Conservation (phyloP, 2,888 invertebrate species). For the Heliconius aoede region DNA sequence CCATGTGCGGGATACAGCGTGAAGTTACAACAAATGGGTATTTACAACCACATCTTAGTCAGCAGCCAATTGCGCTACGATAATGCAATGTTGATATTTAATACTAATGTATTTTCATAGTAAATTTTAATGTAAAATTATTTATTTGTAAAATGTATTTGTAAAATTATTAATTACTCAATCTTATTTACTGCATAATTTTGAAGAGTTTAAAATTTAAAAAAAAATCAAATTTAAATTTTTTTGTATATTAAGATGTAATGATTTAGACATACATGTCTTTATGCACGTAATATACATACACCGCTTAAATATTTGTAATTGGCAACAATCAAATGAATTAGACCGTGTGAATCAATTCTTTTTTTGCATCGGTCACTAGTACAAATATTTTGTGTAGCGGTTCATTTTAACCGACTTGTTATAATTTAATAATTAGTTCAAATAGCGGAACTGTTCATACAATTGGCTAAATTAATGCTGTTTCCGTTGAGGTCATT, state of each 20-base stretch:
- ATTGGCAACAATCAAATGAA: constrained; percentile 29
- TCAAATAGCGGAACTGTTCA: background rate
- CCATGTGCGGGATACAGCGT: too few species aligned
- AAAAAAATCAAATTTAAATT: background rate
- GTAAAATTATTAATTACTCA: too few species aligned
- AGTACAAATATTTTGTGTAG: background rate
- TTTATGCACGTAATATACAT: background rate
- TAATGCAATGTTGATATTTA: too few species aligned
- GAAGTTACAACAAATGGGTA: too few species aligned
- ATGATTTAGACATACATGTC: background rate
- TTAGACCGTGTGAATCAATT: constrained; percentile 36
- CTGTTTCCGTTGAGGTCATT: background rate
- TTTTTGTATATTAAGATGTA: background rate
- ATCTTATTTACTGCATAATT: too few species aligned
- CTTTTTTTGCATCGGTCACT: background rate
- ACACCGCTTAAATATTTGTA: constrained; percentile 6
- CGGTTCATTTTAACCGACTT: background rate
- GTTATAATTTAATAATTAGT: constrained; percentile 9
- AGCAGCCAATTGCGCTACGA: too few species aligned
- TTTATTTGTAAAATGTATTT: too few species aligned
- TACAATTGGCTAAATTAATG: background rate
- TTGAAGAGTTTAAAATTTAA: too few species aligned
- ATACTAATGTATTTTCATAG: too few species aligned
- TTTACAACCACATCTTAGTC: too few species aligned
- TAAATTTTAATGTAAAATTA: too few species aligned